phyloP scores from a whole-genome alignment of 2,888 invertebrate species.

The Lycophotia porphyrea region DNA sequence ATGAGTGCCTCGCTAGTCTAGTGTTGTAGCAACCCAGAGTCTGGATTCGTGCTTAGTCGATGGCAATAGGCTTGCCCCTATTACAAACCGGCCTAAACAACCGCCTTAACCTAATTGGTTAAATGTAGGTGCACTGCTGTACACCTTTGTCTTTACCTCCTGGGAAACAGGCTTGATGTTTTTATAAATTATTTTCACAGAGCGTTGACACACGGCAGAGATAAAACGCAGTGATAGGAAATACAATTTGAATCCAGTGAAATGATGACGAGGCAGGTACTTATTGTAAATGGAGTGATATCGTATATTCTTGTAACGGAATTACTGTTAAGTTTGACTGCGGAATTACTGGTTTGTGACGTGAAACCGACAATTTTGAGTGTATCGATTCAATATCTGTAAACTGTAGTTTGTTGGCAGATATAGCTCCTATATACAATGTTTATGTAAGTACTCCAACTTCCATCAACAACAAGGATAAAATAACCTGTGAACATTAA shows the following conservation, averaged over 20 bases:
- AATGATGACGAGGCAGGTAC: conserved; percentile 17
- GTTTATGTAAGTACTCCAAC: no score
- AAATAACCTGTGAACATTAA: no score
- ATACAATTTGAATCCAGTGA: conserved; percentile 20
- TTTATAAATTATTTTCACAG: conserved; percentile 11
- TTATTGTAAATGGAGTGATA: background rate
- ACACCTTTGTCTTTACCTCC: background rate
- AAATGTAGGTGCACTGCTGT: background rate
- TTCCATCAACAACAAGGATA: no score
- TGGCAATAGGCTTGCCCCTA: background rate
- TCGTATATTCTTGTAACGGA: no score
- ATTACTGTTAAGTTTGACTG: no score
- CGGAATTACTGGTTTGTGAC: background rate
- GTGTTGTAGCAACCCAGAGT: background rate
- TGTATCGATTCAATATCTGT: background rate
- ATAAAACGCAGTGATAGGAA: conserved; percentile 18
- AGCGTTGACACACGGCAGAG: conserved; percentile 12
- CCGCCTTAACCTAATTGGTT: background rate
- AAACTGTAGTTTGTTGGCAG: no score
- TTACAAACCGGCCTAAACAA: no score
- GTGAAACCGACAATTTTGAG: background rate
- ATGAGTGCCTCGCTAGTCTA: background rate
- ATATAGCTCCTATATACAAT: no score
- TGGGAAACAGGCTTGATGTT: background rate
- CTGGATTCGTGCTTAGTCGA: background rate